Evolutionary conservation across 2,888 invertebrate genomes (phyloP).

Genomic region (Calliphora vomitoria): DNA sequence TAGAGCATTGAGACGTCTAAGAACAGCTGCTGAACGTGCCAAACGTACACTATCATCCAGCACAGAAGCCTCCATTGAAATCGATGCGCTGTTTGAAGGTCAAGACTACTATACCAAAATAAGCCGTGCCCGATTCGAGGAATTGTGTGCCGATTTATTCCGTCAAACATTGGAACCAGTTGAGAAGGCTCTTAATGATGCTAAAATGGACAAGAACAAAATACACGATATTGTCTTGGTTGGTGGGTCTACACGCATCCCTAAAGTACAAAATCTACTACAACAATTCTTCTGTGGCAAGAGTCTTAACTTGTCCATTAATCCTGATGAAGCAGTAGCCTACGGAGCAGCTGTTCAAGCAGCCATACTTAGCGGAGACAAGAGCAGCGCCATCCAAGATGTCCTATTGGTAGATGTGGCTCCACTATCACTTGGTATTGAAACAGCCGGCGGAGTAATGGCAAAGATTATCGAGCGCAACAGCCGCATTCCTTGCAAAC

Average conservation of each 20-base stretch:
- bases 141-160: slow-evolving; percentile 90
- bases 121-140: slow-evolving; percentile 90
- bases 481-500: slow-evolving; percentile 89
- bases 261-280: slow-evolving; percentile 90
- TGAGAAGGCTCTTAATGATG: slow-evolving; percentile 91
- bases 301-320: slow-evolving; percentile 90
- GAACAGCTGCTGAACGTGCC: slow-evolving; percentile 91
- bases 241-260: slow-evolving; percentile 92
- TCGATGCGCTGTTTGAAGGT: slow-evolving; percentile 91
- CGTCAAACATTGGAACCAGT: slow-evolving; percentile 90
- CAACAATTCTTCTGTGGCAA: slow-evolving; percentile 91
- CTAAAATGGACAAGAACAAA: slow-evolving; percentile 90
- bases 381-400: slow-evolving; percentile 90
- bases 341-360: slow-evolving; percentile 92
- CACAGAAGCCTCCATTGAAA: slow-evolving; percentile 90
- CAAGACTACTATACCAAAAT: slow-evolving; percentile 90
- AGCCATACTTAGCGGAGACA: slow-evolving; percentile 89
- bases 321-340: slow-evolving; percentile 93
- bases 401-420: slow-evolving; percentile 89
- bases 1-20: slow-evolving; percentile 88
- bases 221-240: slow-evolving; percentile 93
- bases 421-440: slow-evolving; percentile 90
- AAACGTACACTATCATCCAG: slow-evolving; percentile 91
- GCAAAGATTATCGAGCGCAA: slow-evolving; percentile 90
- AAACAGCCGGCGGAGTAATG: slow-evolving; percentile 93